Evolutionary conservation across 2,113 vertebrate species (phyloP), one percentile per base, ranked within the genome.

Genomic region (Triplophysa siluroides): DNA sequence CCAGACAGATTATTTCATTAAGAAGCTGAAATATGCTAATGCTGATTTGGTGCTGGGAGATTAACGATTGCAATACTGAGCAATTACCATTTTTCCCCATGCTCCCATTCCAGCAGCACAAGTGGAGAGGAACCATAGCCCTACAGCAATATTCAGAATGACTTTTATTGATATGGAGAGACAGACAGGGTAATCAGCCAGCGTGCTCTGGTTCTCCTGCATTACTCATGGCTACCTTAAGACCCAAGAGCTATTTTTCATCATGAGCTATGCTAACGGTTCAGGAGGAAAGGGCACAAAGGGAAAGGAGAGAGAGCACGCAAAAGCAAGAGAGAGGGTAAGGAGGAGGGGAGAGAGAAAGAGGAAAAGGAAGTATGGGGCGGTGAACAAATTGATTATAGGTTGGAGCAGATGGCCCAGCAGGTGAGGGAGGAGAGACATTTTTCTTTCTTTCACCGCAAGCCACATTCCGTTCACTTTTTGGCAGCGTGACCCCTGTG

Each of bases 1-100:
- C 85, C 83, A 80, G 69, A 41, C 80, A 80, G 87, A 86, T 93
- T 90, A 92, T 93, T 92, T 92, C 89, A 92, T 93, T 92, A 93
- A 83, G 88, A 91, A 86, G 85, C 85, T 92, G 87, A 92, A 92
- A 92, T 92, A 93, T 93, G 91, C 89, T 92, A 92, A 92, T 92
- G 83, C 86, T 88, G 90, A 91, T 89, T 92, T 88, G 88, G 88
- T 86, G 87, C 86, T 85, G 88, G 62, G 85, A 86, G 84, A 87
- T 86, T 91, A 93, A 93, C 85, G 91, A 92, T 86, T 86, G 75
- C 87, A 85, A 92, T 92, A 85, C 90, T 87, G 91, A 90, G 91
- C 90, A 91, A 92, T 92, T 91, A 92, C 73, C 79, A 78, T 79
- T 45, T 78, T 84, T 77, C 80, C 76, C 38, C 58, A 81, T 76